Conservation (phyloP, 2,113 vertebrate genomes). For the Scopus umbretta region DNA sequence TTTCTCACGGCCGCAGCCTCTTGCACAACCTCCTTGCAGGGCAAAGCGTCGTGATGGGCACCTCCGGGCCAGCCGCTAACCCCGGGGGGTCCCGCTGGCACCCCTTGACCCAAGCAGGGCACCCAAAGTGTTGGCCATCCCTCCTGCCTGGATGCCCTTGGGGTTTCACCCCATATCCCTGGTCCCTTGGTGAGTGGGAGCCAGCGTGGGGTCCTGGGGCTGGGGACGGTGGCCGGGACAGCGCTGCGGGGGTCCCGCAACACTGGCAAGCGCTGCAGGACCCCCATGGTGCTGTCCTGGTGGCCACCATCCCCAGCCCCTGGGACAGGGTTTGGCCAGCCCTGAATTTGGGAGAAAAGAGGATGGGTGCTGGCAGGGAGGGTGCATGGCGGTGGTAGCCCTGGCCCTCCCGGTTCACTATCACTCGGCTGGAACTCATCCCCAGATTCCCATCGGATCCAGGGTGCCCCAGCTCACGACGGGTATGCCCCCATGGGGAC, state of each 20-base stretch:
- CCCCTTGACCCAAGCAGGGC: not conserved
- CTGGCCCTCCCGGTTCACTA: not conserved
- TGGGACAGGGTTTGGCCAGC: not conserved
- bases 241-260: not conserved
- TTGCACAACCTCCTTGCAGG: not conserved
- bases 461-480: not conserved
- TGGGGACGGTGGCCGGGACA: not conserved
- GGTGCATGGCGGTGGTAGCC: not conserved
- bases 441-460: not conserved
- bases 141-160: not conserved
- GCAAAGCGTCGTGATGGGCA: not conserved
- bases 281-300: not conserved
- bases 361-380: not conserved
- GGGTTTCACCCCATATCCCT: not conserved
- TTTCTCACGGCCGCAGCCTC: constrained; percentile 43
- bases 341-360: not conserved
- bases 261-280: too few relatives aligned
- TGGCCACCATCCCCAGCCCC: not conserved
- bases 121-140: not conserved
- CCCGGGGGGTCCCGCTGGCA: not conserved
- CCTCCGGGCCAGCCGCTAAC: not conserved
- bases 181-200: not conserved
- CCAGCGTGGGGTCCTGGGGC: too few relatives aligned
- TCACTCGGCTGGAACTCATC: not conserved
- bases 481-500: not conserved